Evolutionary conservation across 2,113 vertebrate genomes (phyloP).

Genomic region (Sphyrna mokarran): DNA sequence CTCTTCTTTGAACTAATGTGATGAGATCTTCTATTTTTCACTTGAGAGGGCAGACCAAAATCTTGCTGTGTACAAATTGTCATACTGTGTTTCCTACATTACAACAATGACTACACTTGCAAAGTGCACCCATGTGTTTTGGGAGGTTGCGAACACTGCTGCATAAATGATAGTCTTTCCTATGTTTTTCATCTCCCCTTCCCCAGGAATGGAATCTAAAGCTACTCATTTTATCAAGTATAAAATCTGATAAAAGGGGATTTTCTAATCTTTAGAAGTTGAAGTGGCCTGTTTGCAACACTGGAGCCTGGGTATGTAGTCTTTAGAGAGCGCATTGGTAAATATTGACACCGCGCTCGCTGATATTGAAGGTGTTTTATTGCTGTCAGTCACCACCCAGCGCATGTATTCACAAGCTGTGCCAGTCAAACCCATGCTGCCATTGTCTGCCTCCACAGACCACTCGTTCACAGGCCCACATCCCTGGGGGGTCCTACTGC

Average conservation of each 20-base stretch:
- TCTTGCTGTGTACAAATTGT: neutral
- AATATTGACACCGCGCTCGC: constrained; percentile 15
- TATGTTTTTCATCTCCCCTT: neutral
- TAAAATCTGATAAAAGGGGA: neutral
- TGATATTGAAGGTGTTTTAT: neutral
- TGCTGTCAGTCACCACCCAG: neutral
- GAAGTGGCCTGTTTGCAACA: neutral
- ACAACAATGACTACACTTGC: neutral
- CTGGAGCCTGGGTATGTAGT: neutral
- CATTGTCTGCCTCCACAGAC: neutral
- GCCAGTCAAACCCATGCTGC: neutral
- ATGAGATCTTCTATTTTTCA: neutral
- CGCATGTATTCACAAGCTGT: neutral
- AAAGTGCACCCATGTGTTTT: neutral
- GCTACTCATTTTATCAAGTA: neutral
- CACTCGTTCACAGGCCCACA: neutral
- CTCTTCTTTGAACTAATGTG: neutral
- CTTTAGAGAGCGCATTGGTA: neutral
- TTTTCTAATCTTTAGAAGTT: neutral
- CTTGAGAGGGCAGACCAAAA: neutral
- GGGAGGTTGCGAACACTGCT: neutral
- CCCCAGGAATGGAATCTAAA: neutral
- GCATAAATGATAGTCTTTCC: neutral
- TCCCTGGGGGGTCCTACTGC: neutral
- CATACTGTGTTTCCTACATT: neutral